Evolutionary conservation across 2,113 vertebrate species (phyloP).

Genomic region (Pongo abelii): DNA sequence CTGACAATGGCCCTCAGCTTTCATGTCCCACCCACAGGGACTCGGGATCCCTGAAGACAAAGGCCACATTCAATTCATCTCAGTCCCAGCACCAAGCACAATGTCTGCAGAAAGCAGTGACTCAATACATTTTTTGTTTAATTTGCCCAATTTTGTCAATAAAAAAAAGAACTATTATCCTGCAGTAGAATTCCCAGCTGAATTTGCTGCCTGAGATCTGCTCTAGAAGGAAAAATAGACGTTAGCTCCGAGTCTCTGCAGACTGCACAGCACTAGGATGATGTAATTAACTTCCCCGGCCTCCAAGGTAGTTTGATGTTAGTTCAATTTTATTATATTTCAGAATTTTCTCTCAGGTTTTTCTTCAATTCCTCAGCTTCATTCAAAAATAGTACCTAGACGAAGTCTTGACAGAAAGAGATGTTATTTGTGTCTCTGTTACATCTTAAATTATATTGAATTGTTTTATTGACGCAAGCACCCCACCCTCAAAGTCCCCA

Average conservation of each 20-base stretch:
- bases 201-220: not conserved
- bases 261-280: not conserved
- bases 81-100: fast-evolving
- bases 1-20: fast-evolving
- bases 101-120: fast-evolving
- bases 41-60: fast-evolving
- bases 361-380: not conserved
- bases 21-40: fast-evolving
- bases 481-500: fast-evolving
- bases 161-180: not conserved
- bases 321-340: not conserved
- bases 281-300: not conserved
- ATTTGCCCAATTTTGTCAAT: not conserved
- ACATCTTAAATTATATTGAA: fast-evolving
- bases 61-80: fast-evolving
- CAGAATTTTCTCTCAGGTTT: not conserved
- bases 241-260: not conserved
- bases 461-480: fast-evolving
- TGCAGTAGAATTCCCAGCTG: not conserved
- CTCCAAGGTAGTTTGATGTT: not conserved
- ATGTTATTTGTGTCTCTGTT: fast-evolving
- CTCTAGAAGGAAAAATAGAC: not conserved
- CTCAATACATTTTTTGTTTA: not conserved
- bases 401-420: fast-evolving
- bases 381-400: not conserved